Conservation (phyloP, 1,140 invertebrate species). For the Drosophila eugracilis region DNA sequence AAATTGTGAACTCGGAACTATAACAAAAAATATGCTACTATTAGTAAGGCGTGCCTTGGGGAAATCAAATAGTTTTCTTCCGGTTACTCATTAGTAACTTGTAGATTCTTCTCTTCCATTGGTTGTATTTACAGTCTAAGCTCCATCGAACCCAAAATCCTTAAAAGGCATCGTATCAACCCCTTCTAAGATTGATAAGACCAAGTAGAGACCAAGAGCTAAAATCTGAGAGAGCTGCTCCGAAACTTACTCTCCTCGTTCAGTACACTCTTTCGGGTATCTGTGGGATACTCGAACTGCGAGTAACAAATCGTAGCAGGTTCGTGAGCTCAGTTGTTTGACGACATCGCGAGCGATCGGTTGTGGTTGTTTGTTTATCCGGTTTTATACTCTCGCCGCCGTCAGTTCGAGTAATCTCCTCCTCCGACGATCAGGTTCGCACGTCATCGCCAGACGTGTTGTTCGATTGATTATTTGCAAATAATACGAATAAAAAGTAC, state of each 20-base stretch:
- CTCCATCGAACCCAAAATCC: neutral
- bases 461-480: slow-evolving; percentile 67
- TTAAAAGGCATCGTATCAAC: neutral
- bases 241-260: slow-evolving; percentile 3
- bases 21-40: too few species aligned
- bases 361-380: slow-evolving; percentile 40
- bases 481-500: slow-evolving; percentile 24
- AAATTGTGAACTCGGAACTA: too few species aligned
- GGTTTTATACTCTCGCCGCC: slow-evolving; percentile 3
- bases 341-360: slow-evolving; percentile 45
- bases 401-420: slow-evolving; percentile 30
- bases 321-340: slow-evolving; percentile 33
- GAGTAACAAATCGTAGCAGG: neutral
- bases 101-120: too few species aligned
- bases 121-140: too few species aligned
- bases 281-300: slow-evolving; percentile 42
- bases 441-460: slow-evolving; percentile 78
- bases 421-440: slow-evolving; percentile 56
- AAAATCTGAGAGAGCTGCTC: slow-evolving; percentile 1
- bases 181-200: slow-evolving; percentile 53
- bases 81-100: too few species aligned
- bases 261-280: slow-evolving; percentile 23
- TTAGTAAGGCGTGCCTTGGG: too few species aligned
- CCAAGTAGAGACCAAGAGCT: neutral
- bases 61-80: too few species aligned